A percentile compares a stretch with the other conserved stretches of the same genome.
Evolutionary conservation across 2,797 vertebrate genomes (phyloP).

Genomic region (Sarcophilus harrisii): DNA sequence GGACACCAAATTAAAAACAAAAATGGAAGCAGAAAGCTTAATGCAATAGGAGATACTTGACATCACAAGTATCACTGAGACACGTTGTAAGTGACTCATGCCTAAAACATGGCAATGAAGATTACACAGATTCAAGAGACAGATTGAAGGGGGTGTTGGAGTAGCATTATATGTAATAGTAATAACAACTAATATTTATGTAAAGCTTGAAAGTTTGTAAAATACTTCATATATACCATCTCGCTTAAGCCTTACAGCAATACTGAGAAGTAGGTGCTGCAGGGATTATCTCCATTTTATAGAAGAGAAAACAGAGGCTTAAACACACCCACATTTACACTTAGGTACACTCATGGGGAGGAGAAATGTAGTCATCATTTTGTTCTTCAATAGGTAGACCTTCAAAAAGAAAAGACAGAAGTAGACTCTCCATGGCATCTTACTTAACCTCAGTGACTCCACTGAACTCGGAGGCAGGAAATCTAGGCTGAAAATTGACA

Average conservation of each 20-base stretch:
- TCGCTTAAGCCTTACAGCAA: background rate
- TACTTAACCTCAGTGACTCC: too few relatives aligned
- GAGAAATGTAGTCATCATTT: background rate
- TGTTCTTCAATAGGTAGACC: background rate
- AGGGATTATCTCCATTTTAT: background rate
- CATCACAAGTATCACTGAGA: background rate
- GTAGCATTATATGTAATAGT: background rate
- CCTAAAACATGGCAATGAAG: background rate
- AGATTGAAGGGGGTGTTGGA: background rate
- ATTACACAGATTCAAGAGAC: background rate
- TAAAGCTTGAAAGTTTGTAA: background rate
- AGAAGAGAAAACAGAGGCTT: background rate
- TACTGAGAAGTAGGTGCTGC: too few relatives aligned
- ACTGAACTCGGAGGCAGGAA: background rate
- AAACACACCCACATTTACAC: background rate
- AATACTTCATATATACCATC: background rate
- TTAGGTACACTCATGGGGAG: background rate
- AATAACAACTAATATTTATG: background rate
- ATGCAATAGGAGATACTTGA: background rate
- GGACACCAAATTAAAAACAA: background rate
- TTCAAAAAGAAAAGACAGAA: background rate
- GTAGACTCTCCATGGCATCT: background rate
- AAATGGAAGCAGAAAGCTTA: background rate
- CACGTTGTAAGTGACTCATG: background rate
- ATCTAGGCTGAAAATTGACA: background rate